These are phyloP conservation scores for Lucinisca nassula DNA, from an alignment of 2,888 invertebrate species.

Conservation along the genomic window DNA sequence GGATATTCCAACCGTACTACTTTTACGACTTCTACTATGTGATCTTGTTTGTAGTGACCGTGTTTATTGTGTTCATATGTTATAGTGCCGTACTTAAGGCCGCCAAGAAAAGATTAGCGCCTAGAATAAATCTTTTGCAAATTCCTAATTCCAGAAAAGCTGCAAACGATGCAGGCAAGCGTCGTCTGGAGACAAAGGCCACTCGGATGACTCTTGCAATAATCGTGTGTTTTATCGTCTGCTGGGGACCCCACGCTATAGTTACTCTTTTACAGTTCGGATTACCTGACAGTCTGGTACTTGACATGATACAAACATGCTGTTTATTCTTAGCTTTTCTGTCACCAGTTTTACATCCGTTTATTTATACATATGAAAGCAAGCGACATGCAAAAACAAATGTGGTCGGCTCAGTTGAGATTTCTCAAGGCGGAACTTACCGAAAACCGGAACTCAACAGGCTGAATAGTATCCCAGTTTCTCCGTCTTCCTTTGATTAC, in stretches of 20 bases:
- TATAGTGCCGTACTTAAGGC: slow-evolving; percentile 55
- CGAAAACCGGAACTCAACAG: background rate
- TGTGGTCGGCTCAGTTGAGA: background rate
- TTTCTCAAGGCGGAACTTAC: background rate
- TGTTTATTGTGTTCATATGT: slow-evolving; percentile 39
- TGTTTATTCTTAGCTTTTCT: slow-evolving; percentile 57
- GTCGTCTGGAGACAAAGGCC: slow-evolving; percentile 53
- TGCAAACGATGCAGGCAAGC: slow-evolving; percentile 1
- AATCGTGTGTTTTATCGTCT: slow-evolving; percentile 58
- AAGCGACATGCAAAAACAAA: background rate
- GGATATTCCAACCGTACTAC: slow-evolving; percentile 55
- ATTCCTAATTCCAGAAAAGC: background rate
- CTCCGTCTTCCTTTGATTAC: background rate
- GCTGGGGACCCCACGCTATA: slow-evolving; percentile 64
- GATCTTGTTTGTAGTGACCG: slow-evolving; percentile 35
- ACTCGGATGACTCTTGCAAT: slow-evolving; percentile 58
- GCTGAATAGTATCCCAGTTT: background rate
- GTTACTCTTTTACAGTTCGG: slow-evolving; percentile 54
- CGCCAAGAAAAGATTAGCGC: slow-evolving; percentile 38
- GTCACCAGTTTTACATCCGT: slow-evolving; percentile 56
- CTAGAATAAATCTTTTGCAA: slow-evolving; percentile 4
- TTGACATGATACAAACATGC: slow-evolving; percentile 56
- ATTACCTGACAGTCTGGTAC: slow-evolving; percentile 22
- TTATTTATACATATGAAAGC: slow-evolving; percentile 57
- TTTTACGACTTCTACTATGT: slow-evolving; percentile 58